phyloP scores from a whole-genome alignment of 2,797 vertebrate genomes.

The Microctenopoma lineatum region DNA sequence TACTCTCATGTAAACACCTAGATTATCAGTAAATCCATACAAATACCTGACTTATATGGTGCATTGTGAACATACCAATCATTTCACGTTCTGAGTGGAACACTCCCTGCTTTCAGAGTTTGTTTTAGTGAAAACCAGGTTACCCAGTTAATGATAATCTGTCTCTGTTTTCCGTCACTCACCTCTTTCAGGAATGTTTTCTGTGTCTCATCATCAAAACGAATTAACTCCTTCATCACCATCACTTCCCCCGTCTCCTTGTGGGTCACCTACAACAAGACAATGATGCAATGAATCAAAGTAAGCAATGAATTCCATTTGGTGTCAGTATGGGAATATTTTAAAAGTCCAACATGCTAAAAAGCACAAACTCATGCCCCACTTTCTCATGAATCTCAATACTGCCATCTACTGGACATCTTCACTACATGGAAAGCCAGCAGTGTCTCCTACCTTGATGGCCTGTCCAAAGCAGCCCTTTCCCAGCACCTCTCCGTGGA shows the following conservation, averaged over 20 bases:
- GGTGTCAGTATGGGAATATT: background rate
- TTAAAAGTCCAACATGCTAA: background rate
- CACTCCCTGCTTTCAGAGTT: slow-evolving; percentile 1
- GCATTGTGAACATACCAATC: background rate
- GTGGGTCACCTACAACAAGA: slow-evolving; percentile 89
- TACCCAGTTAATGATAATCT: background rate
- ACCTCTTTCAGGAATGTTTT: slow-evolving; percentile 97
- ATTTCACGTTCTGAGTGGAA: background rate
- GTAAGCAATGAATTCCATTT: slow-evolving; percentile 1
- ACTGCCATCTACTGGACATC: slow-evolving; percentile 64
- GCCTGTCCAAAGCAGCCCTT: slow-evolving; percentile 97
- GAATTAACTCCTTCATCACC: slow-evolving; percentile 99
- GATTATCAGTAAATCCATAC: background rate
- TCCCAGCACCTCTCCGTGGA: slow-evolving; percentile 96
- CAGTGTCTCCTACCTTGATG: slow-evolving; percentile 88
- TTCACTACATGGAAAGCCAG: background rate
- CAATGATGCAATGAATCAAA: slow-evolving; percentile 2
- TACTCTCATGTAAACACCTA: background rate
- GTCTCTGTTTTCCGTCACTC: slow-evolving; percentile 18
- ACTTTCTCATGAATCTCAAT: background rate
- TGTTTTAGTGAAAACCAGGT: background rate
- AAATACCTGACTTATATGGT: background rate
- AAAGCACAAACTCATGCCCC: background rate
- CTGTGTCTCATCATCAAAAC: slow-evolving; percentile 97
- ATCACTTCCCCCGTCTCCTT: slow-evolving; percentile 96